Base-by-base conservation (phyloP, 2,113 vertebrate species). In the Lampris megalopsis region DNA sequence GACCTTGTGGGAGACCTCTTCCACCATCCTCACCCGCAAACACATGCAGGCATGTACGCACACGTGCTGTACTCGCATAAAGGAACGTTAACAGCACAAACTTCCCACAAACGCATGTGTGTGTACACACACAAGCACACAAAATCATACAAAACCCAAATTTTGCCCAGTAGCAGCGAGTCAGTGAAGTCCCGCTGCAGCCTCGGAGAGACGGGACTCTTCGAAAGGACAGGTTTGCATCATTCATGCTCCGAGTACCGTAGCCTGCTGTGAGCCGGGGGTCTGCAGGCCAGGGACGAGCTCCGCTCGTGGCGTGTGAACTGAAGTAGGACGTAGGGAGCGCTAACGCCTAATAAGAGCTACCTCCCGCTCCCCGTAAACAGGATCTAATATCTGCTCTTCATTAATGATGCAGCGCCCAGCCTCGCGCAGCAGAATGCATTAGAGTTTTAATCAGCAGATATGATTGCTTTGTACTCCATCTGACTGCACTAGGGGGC, bases 371-470 rank as follows among this genome's bases (percentile, higher is more conserved):
- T 88, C 78, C 68, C 78, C 88, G 64, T 70, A 93, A 95, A 94
- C 85, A 91, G 35, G 50, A 92, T 92, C 94, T 94, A 92, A 92
- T 89, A 91, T 88, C 89, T 81, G 91, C 92, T 92, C 80, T 90
- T 82, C 79, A 67, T 95, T 94, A 93, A 92, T 93, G 91, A 93
- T 91, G 92, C 90, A 93, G 86, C 82, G 89, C 82, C 82, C 89
- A 82, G 84, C 87, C 88, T 93, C 87, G 86, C 88, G 80, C 82
- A 86, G 74, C 89, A 86, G 91, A 94, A 92, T 94, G 88, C 75
- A 91, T 95, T 95, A 93, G 90, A 94, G 94, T 93, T 92, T 95
- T 94, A 95, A 93, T 96, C 93, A 94, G 93, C 92, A 95, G 94
- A 87, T 94, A 95, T 94, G 93, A 95, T 95, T 94, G 92, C 91